phyloP scores from a whole-genome alignment of 1,140 invertebrate species.

The Kradibia gibbosae region DNA sequence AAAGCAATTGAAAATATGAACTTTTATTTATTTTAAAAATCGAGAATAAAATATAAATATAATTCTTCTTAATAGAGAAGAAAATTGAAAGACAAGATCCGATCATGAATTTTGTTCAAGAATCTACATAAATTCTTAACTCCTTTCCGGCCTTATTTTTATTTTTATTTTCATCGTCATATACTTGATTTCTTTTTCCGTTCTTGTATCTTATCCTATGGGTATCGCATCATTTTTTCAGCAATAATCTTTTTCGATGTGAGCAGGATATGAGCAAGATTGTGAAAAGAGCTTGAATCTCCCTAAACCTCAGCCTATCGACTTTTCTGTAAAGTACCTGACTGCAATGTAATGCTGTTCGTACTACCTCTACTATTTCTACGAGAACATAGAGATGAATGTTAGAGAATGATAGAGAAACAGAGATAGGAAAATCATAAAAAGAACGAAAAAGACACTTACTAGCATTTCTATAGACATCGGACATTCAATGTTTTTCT shows the following conservation, averaged over 20 bases:
- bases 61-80: neutral
- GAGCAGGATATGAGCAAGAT: neutral
- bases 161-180: neutral
- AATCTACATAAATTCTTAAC: conserved; percentile 28
- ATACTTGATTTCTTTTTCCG: neutral
- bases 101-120: neutral
- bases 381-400: neutral
- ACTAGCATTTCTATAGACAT: conserved; percentile 56
- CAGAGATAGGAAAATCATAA: neutral
- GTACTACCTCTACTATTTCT: conserved; percentile 2
- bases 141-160: neutral
- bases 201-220: neutral
- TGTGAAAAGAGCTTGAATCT: conserved; percentile 50
- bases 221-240: neutral
- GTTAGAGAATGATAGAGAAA: neutral
- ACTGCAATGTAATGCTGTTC: conserved; percentile 7
- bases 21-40: too few species aligned
- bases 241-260: neutral
- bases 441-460: conserved; percentile 2
- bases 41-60: neutral
- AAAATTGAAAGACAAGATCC: conserved; percentile 1
- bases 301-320: conserved; percentile 55
- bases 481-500: conserved; percentile 53
- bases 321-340: conserved; percentile 50
- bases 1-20: too few species aligned